Evolutionary conservation across 2,113 vertebrate genomes (phyloP).

Genomic region (Grus americana): DNA sequence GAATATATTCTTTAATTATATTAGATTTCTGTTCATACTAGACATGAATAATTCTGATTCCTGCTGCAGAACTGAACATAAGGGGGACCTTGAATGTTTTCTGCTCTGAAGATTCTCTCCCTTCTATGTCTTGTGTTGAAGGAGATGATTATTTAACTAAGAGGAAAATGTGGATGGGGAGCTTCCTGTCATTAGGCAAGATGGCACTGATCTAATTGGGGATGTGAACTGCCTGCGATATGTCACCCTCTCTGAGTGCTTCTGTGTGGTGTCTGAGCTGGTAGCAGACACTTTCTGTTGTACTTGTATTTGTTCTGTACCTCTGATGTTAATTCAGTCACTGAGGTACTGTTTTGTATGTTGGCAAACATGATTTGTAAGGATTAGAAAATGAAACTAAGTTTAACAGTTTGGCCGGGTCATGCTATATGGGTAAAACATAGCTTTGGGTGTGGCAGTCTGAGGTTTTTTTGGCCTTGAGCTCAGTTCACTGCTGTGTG

Average conservation of each 20-base stretch:
- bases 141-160: background rate
- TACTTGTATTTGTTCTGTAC: background rate
- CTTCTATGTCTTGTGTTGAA: background rate
- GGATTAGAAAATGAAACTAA: background rate
- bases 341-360: background rate
- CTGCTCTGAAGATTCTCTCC: background rate
- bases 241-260: background rate
- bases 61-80: background rate
- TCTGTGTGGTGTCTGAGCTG: background rate
- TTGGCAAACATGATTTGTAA: background rate
- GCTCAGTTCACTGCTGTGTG: background rate
- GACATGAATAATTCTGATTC: background rate
- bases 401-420: background rate
- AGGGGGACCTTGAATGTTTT: background rate
- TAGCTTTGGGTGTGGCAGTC: background rate
- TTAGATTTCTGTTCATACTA: background rate
- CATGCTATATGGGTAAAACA: background rate
- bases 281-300: background rate
- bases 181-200: background rate
- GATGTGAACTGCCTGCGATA: background rate
- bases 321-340: background rate
- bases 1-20: background rate
- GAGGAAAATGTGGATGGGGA: background rate
- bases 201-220: background rate
- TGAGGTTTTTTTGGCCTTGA: background rate